Conservation (phyloP, 37 sponge, comb jelly and placozoan species). For the Oopsacas minuta region DNA sequence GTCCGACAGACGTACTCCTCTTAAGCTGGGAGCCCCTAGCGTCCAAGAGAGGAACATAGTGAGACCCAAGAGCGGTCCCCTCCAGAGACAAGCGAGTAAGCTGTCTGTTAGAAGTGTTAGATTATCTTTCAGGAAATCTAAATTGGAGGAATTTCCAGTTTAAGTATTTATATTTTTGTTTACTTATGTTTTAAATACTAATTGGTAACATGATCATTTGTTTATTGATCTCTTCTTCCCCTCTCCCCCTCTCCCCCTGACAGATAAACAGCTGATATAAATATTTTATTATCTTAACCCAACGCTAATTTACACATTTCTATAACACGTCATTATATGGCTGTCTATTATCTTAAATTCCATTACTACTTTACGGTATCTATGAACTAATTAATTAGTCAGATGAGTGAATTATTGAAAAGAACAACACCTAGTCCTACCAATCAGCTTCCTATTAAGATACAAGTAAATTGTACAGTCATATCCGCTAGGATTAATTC, state of each 20-base stretch:
- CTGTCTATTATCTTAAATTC: too few species aligned
- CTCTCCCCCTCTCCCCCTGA: too few species aligned
- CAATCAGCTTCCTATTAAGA: not conserved
- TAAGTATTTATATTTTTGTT: not conserved
- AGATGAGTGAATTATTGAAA: not conserved
- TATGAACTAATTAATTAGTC: too few species aligned
- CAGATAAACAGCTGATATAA: too few species aligned
- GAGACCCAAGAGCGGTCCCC: constrained; percentile 7
- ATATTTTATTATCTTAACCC: too few species aligned
- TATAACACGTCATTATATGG: too few species aligned
- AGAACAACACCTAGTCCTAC: not conserved
- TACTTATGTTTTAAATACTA: too few species aligned
- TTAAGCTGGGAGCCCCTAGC: not conserved
- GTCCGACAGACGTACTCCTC: not conserved
- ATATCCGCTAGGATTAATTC: not conserved
- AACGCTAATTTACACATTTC: too few species aligned
- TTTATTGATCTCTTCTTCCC: too few species aligned
- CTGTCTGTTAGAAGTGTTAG: not conserved
- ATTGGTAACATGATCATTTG: too few species aligned
- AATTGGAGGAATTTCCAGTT: not conserved
- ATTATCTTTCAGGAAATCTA: not conserved
- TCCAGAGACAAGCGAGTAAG: not conserved
- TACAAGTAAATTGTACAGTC: not conserved
- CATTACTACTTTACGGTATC: too few species aligned
- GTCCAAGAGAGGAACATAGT: not conserved